Evolutionary conservation across 2,113 vertebrate species (phyloP).

Genomic region (Thermophis baileyi): DNA sequence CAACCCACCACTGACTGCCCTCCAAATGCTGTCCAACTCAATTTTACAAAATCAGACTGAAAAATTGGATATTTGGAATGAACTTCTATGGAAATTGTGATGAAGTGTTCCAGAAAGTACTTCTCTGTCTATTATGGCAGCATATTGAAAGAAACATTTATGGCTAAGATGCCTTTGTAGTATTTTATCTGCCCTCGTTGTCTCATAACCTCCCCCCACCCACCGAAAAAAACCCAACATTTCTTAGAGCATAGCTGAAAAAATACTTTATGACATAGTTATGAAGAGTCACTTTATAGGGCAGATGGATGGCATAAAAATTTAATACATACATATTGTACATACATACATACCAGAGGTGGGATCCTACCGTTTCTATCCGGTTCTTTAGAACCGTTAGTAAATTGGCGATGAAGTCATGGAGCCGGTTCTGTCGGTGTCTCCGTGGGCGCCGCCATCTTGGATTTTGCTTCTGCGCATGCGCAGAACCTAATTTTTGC

Average conservation of each 20-base stretch:
- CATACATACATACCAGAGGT: too few species aligned
- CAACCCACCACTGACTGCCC: too few species aligned
- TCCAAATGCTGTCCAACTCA: neutral
- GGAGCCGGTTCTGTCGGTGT: too few species aligned
- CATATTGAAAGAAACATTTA: neutral
- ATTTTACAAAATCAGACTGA: neutral
- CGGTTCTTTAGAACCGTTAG: too few species aligned
- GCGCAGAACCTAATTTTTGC: too few species aligned
- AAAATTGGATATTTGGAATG: neutral
- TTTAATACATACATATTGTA: too few species aligned
- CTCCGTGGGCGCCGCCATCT: too few species aligned
- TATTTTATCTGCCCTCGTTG: neutral
- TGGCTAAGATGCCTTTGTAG: neutral
- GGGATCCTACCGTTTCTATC: too few species aligned
- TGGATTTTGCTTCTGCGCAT: too few species aligned
- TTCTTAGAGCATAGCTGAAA: neutral
- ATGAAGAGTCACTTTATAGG: neutral
- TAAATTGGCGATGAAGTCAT: too few species aligned
- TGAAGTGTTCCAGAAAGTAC: neutral
- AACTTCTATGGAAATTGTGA: neutral
- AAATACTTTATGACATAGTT: neutral
- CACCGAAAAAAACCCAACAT: neutral
- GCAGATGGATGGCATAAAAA: too few species aligned
- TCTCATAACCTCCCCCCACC: neutral
- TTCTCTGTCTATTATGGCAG: neutral